Conservation (phyloP, 2,888 invertebrate genomes). For the Tuta absoluta region DNA sequence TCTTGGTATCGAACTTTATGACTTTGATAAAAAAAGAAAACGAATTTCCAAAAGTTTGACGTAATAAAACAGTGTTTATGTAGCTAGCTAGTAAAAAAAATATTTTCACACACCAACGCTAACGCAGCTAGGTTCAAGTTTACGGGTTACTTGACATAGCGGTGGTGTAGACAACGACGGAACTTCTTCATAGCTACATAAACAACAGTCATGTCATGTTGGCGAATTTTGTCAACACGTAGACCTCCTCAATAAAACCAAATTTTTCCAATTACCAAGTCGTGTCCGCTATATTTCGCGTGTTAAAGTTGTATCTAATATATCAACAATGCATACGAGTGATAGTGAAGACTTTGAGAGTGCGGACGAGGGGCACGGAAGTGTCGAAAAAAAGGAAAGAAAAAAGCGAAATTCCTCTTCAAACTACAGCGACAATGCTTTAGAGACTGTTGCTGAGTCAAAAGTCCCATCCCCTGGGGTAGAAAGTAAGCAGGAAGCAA, state of each 20-base stretch:
- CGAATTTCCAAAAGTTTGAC: background rate
- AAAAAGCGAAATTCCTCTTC: conserved; percentile 67
- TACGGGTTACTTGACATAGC: background rate
- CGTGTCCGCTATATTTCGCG: background rate
- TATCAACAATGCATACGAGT: conserved; percentile 83
- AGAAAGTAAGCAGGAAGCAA: conserved; percentile 26
- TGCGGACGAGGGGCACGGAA: conserved; percentile 85
- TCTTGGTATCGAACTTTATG: background rate
- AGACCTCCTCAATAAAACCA: conserved; percentile 17
- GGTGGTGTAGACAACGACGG: background rate
- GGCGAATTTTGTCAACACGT: conserved; percentile 40
- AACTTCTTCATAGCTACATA: background rate
- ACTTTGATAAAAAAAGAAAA: conserved; percentile 5
- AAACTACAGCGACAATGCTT: conserved; percentile 64
- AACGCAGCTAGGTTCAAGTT: background rate
- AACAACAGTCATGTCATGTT: conserved; percentile 30
- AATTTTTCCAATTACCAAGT: conserved; percentile 17
- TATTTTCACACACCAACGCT: background rate
- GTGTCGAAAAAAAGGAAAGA: conserved; percentile 59
- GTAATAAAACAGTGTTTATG: background rate
- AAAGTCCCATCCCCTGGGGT: conserved; percentile 37
- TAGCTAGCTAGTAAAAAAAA: background rate
- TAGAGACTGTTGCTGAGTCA: conserved; percentile 54
- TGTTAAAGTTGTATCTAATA: conserved; percentile 3
- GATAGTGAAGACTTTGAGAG: conserved; percentile 90